phyloP scores from a whole-genome alignment of 2,888 invertebrate species.

The Chloromyia formosa region DNA sequence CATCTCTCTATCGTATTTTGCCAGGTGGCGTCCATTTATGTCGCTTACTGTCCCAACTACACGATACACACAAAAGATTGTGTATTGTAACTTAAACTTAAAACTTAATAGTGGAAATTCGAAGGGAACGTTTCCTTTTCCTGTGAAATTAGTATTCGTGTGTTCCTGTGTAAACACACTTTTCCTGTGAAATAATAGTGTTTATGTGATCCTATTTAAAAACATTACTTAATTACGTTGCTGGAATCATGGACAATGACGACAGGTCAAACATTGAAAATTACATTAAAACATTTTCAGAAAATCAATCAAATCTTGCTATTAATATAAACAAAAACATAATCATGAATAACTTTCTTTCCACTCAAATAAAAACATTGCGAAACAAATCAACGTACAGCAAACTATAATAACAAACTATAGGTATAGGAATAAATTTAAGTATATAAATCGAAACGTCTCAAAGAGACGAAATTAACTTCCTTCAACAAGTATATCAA shows the following conservation, averaged over 20 bases:
- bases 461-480: conserved; percentile 3
- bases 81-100: too few species aligned
- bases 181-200: too few species aligned
- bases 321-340: conserved; percentile 22
- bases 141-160: too few species aligned
- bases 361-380: conserved; percentile 31
- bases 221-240: neutral
- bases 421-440: conserved; percentile 23
- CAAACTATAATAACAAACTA: neutral
- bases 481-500: conserved; percentile 1
- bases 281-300: neutral
- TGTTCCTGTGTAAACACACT: too few species aligned
- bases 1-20: too few species aligned
- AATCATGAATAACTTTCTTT: conserved; percentile 1
- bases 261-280: neutral
- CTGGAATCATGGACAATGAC: conserved; percentile 5
- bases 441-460: conserved; percentile 12
- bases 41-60: too few species aligned
- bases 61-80: too few species aligned
- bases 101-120: too few species aligned
- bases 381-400: conserved; percentile 3
- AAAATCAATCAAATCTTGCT: conserved; percentile 7
- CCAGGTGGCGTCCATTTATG: too few species aligned
- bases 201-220: too few species aligned
- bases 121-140: too few species aligned